Evolutionary conservation across 2,888 invertebrate species (phyloP).

Genomic region (Lochmaea capreae): DNA sequence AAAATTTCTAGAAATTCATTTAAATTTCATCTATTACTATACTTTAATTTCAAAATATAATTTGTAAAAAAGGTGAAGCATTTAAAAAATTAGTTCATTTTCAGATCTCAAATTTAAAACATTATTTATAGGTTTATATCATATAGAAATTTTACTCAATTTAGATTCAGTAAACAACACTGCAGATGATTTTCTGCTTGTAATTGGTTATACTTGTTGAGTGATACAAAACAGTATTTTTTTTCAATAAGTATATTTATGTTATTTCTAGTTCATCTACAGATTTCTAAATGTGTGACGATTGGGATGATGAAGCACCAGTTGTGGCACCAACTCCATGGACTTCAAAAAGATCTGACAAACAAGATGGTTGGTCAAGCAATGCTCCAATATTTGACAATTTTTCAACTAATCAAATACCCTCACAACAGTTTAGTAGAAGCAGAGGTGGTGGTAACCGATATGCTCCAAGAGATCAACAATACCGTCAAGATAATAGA

Average conservation of each 20-base stretch:
- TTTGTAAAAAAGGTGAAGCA: no score
- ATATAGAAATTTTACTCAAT: no score
- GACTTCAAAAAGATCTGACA: neutral
- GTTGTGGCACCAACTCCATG: constrained; percentile 11
- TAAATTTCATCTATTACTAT: no score
- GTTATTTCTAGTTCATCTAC: neutral
- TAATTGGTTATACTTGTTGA: neutral
- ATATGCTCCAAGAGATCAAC: neutral
- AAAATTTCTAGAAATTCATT: no score
- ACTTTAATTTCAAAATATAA: no score
- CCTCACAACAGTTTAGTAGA: constrained; percentile 30
- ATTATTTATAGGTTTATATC: no score
- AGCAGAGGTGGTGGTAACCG: constrained; percentile 15
- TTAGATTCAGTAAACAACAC: no score
- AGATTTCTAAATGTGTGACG: constrained; percentile 40
- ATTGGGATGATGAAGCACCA: constrained; percentile 46
- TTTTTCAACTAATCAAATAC: neutral
- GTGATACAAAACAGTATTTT: neutral
- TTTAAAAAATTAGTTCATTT: no score
- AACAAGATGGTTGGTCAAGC: constrained; percentile 25
- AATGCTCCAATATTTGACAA: constrained; percentile 14
- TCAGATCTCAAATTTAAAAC: no score
- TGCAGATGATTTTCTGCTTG: no score
- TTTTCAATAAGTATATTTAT: neutral
- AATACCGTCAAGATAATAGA: constrained; percentile 35